phyloP scores from a whole-genome alignment of 2,113 vertebrate species.

The Osmerus eperlanus region DNA sequence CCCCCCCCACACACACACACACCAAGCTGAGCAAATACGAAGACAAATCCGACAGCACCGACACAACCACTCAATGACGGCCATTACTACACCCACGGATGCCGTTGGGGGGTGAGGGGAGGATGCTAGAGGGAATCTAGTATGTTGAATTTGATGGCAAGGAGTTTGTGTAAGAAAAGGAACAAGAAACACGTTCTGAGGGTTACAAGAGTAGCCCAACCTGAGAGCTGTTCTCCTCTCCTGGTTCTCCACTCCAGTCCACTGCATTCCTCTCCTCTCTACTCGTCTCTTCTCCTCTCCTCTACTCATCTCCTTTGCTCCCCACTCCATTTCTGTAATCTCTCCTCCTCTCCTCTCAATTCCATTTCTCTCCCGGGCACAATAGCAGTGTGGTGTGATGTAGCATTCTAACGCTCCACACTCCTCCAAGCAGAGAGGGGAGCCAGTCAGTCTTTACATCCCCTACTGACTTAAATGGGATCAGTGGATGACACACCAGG shows the following conservation, averaged over 20 bases:
- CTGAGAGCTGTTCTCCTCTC: too few species aligned
- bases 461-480: not conserved
- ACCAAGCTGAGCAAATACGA: too few species aligned
- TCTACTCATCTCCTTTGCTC: not conserved
- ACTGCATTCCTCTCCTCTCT: not conserved
- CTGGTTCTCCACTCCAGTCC: too few species aligned
- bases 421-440: not conserved
- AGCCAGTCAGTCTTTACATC: not conserved
- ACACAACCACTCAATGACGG: not conserved
- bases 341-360: not conserved
- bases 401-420: not conserved
- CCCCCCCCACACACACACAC: not conserved
- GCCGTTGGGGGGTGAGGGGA: not conserved
- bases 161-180: too few species aligned
- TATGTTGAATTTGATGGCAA: too few species aligned
- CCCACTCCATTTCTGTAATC: not conserved
- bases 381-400: not conserved
- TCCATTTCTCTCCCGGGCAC: not conserved
- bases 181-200: too few species aligned
- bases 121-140: not conserved
- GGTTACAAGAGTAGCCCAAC: too few species aligned
- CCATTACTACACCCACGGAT: not conserved
- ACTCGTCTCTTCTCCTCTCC: not conserved
- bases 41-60: not conserved
- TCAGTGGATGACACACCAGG: not conserved